Evolutionary conservation across 1,140 invertebrate species (phyloP).

Genomic region (Drosophila kurseongensis): DNA sequence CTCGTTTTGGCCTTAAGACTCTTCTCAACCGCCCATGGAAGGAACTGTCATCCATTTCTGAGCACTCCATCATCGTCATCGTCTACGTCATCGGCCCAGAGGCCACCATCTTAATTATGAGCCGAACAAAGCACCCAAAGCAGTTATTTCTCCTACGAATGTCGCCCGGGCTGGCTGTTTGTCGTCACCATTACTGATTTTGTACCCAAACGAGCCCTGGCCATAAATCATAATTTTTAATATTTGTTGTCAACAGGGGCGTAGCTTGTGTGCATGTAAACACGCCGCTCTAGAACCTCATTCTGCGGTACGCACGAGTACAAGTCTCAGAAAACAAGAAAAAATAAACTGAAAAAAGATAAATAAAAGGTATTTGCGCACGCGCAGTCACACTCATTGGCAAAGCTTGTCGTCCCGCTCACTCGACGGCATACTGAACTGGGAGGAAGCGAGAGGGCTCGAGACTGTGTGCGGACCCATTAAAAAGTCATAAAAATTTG

Average conservation of each 20-base stretch:
- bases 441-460: slow-evolving; percentile 27
- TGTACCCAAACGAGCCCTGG: slow-evolving; percentile 26
- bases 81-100: slow-evolving; percentile 17
- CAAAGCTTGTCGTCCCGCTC: slow-evolving; percentile 22
- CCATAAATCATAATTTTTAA: slow-evolving; percentile 84
- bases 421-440: neutral
- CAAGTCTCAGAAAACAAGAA: slow-evolving; percentile 4
- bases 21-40: neutral
- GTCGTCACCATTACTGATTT: slow-evolving; percentile 72
- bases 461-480: slow-evolving; percentile 69
- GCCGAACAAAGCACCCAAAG: slow-evolving; percentile 48
- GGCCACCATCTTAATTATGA: slow-evolving; percentile 68
- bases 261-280: slow-evolving; percentile 78
- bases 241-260: slow-evolving; percentile 83
- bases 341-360: slow-evolving; percentile 24
- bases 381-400: slow-evolving; percentile 74
- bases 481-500: slow-evolving; percentile 85
- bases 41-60: slow-evolving; percentile 46
- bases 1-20: slow-evolving; percentile 9
- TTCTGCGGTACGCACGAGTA: slow-evolving; percentile 37
- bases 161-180: slow-evolving; percentile 45
- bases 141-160: slow-evolving; percentile 64
- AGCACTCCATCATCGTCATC: slow-evolving; percentile 54
- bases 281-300: slow-evolving; percentile 59
- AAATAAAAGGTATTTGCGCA: slow-evolving; percentile 82